Base-by-base conservation (phyloP, 2,888 invertebrate species). In the Ditylenchus weischeri region DNA sequence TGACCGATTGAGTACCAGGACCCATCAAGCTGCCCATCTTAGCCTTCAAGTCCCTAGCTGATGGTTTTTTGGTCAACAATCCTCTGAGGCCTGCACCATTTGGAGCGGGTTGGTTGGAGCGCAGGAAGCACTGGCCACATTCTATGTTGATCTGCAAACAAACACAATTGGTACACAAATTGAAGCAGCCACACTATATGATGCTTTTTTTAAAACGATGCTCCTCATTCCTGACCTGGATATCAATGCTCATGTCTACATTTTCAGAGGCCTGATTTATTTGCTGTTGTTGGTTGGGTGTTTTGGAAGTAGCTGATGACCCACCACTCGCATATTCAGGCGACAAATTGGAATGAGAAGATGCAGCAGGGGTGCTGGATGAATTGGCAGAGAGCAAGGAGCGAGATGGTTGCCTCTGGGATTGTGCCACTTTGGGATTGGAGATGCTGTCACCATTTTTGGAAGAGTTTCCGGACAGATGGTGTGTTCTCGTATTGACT, bases 161-260 rank as follows among this genome's bases (percentile, higher is more conserved):
- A 10, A 43, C 43, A 43, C 43, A 43, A 2, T 13, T 43, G 43
- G 11, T 10, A 43, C 43, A 43, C 43, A 23, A 43, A 43, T 29
- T 29, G 2, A 29, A 29, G 29, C 29, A 29, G 3, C 5, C 29
- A 2, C 2, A 29, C 29, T 29, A 2, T 29, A 29, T 29, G 29
- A 2, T 29, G 29, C 29, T 29, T 29, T 29, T 29, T 29, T 29
- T n/a, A n/a, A 29, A 29, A 29, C 29, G 3, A 29, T 29, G 5
- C 29, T 29, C 5, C 29, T 29, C 3, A 29, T 29, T 29, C 5
- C 63, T 15, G 18, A 73, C 70, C 71, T 80, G 76, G 11, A 80
- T 78, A 64, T 81, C 79, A 54, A 80, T 68, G 67, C 77, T 75
- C 73, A 80, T 75, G 58, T 79, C 78, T 29, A 80, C 78, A 73